Percentiles rank a stretch among this genome's conserved stretches.
Conservation (phyloP, 2,888 invertebrate genomes). For the Isoperla grammatica region DNA sequence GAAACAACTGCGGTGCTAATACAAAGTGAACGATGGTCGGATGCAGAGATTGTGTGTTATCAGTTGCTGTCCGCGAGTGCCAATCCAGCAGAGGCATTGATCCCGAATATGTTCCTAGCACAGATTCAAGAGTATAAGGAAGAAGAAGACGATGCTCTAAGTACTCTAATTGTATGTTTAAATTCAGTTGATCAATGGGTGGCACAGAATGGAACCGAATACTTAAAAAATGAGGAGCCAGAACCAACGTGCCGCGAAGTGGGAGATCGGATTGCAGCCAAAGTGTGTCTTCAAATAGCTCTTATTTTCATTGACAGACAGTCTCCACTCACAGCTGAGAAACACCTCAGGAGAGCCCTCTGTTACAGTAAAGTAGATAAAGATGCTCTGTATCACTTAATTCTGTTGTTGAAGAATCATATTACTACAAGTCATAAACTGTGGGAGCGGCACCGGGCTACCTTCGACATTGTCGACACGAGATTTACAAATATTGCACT, state of each 20-base stretch:
- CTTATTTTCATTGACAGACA: background rate
- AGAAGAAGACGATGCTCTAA: no score
- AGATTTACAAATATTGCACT: background rate
- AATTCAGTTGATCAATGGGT: no score
- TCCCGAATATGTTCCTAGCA: background rate
- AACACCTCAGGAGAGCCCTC: background rate
- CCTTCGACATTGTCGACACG: background rate
- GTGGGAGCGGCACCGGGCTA: background rate
- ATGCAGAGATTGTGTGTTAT: background rate
- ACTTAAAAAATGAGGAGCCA: background rate
- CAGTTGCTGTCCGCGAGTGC: background rate
- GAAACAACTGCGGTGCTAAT: background rate
- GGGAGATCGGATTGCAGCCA: background rate
- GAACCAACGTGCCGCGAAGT: background rate
- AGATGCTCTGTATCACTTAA: background rate
- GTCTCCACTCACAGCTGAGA: background rate
- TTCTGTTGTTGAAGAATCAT: background rate
- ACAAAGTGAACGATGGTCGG: background rate
- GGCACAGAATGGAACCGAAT: no score
- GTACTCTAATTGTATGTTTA: no score
- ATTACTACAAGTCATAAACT: background rate
- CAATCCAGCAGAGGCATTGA: background rate
- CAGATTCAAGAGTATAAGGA: background rate
- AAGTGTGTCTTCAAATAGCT: background rate
- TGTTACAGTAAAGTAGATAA: background rate